These are phyloP conservation scores for Eremobia ochroleuca DNA, from an alignment of 2,888 invertebrate genomes.

Conservation along the genomic window DNA sequence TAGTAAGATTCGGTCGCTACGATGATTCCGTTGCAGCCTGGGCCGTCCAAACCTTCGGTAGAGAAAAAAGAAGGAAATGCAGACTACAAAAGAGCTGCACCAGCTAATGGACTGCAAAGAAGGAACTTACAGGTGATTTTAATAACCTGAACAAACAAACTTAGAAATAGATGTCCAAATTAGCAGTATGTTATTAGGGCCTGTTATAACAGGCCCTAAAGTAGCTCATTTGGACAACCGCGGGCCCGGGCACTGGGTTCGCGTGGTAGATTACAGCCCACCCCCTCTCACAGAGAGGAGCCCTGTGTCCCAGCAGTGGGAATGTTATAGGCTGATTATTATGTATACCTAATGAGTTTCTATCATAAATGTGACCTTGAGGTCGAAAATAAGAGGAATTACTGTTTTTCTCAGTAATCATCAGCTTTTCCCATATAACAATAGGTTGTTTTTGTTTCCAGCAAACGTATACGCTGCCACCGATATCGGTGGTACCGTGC, in stretches of 20 bases:
- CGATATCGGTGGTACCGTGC: conserved; percentile 71
- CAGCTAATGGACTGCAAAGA: conserved; percentile 82
- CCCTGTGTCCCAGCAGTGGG: neutral
- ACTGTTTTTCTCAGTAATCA: neutral
- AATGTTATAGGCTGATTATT: neutral
- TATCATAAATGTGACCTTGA: no score
- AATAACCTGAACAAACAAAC: neutral
- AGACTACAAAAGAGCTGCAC: conserved; percentile 77
- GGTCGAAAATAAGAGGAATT: neutral
- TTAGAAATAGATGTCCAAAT: neutral
- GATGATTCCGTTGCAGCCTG: conserved; percentile 61
- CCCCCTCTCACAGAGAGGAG: neutral
- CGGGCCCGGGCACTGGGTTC: neutral
- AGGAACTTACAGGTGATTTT: conserved; percentile 65
- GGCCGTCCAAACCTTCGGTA: conserved; percentile 59
- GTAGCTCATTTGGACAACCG: no score
- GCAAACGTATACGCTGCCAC: conserved; percentile 70
- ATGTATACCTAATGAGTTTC: neutral
- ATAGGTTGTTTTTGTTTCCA: conserved; percentile 52
- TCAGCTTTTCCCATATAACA: neutral
- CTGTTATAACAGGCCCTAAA: no score
- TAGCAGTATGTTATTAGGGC: neutral
- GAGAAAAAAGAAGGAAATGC: conserved; percentile 44
- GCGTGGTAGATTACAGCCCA: neutral
- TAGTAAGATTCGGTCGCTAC: neutral